A percentile compares a stretch with the other conserved stretches of the same genome.
Conservation (phyloP, 2,113 vertebrate species). For the Xyrauchen texanus region DNA sequence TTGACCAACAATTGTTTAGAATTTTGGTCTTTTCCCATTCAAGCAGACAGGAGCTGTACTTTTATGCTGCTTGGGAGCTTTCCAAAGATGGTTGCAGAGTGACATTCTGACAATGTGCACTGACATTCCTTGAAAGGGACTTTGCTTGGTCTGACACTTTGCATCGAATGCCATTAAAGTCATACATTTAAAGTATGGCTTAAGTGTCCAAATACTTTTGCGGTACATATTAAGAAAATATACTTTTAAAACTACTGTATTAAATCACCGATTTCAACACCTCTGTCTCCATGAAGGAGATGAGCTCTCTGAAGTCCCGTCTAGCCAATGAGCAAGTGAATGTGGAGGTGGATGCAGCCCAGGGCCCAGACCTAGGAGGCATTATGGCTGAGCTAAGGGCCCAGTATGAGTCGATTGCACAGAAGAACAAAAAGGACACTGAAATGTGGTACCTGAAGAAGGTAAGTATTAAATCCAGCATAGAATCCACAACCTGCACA, state of each 20-base stretch:
- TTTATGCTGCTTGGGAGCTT: no score
- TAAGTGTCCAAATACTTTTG: background rate
- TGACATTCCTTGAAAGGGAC: no score
- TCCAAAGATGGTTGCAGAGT: no score
- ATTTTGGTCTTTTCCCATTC: no score
- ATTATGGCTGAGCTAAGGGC: slow-evolving; percentile 75
- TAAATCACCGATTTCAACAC: background rate
- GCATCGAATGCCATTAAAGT: no score
- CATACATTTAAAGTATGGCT: background rate
- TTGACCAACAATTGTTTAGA: no score
- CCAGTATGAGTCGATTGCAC: slow-evolving; percentile 78
- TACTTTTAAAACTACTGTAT: no score
- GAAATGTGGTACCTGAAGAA: slow-evolving; percentile 79
- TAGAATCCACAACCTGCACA: background rate
- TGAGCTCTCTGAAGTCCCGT: slow-evolving; percentile 64
- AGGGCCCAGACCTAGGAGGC: slow-evolving; percentile 74
- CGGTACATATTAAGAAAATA: no score
- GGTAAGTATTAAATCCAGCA: slow-evolving; percentile 59
- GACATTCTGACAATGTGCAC: no score
- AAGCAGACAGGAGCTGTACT: no score
- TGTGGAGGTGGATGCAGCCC: slow-evolving; percentile 75
- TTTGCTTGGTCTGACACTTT: no score
- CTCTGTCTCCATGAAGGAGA: slow-evolving; percentile 64
- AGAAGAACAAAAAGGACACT: slow-evolving; percentile 80
- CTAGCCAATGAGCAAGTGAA: slow-evolving; percentile 74